Conservation (phyloP, 2,797 vertebrate genomes). For the Halcyon smyrnensis region DNA sequence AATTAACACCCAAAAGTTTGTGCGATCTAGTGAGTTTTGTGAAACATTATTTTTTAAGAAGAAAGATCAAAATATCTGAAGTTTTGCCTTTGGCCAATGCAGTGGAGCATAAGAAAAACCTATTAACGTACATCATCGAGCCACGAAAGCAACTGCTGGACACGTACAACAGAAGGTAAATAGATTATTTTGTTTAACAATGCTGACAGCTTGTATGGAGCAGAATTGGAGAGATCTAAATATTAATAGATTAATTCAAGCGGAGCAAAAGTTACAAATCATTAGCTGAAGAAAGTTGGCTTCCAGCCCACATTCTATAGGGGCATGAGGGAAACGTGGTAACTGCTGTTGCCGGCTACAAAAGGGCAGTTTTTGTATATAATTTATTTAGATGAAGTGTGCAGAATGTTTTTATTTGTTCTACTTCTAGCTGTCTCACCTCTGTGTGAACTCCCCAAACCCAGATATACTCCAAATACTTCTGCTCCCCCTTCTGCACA, state of each 20-base stretch:
- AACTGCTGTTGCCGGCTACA: slow-evolving; percentile 75
- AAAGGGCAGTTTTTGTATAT: slow-evolving; percentile 82
- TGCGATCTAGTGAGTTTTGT: background rate
- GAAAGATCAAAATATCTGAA: slow-evolving; percentile 29
- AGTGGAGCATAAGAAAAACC: slow-evolving; percentile 22
- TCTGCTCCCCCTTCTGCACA: slow-evolving; percentile 83
- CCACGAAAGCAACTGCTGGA: slow-evolving; percentile 10
- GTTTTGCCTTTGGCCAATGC: slow-evolving; percentile 34
- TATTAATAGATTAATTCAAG: slow-evolving; percentile 77
- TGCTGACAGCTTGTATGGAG: slow-evolving; percentile 57
- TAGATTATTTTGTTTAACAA: slow-evolving; percentile 66
- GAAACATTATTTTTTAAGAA: slow-evolving; percentile 37
- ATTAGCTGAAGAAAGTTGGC: slow-evolving; percentile 82
- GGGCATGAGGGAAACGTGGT: slow-evolving; percentile 73
- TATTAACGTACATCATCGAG: slow-evolving; percentile 32
- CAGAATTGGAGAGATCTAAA: slow-evolving; percentile 67
- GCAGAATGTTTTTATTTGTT: slow-evolving; percentile 92
- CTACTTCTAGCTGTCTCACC: slow-evolving; percentile 92
- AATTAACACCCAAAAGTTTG: slow-evolving; percentile 45
- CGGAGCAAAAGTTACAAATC: slow-evolving; percentile 81
- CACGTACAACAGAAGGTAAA: slow-evolving; percentile 60
- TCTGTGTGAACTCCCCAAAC: slow-evolving; percentile 89
- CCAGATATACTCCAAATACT: slow-evolving; percentile 86
- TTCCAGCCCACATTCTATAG: slow-evolving; percentile 74
- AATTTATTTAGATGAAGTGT: slow-evolving; percentile 90